These are phyloP conservation scores for Rhimphoctona megacephalus DNA, from an alignment of 2,888 invertebrate genomes.

Conservation along the genomic window DNA sequence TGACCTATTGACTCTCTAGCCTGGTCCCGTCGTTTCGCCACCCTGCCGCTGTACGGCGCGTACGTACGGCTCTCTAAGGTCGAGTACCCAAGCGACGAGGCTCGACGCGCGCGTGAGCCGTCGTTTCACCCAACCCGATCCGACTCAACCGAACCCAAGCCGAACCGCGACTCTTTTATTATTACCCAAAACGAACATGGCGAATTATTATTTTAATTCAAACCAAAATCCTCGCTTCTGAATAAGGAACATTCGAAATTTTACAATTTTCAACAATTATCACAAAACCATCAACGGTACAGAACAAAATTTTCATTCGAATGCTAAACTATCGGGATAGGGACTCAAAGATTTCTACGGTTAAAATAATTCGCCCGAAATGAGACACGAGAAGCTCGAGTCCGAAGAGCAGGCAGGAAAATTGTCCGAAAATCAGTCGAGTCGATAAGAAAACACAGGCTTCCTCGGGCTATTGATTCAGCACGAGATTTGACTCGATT, in stretches of 20 bases:
- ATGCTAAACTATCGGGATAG: too few species aligned
- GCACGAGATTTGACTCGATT: too few species aligned
- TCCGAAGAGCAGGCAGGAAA: too few species aligned
- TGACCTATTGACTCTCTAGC: constrained; percentile 82
- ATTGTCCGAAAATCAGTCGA: too few species aligned
- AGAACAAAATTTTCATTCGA: too few species aligned
- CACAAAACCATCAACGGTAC: neutral
- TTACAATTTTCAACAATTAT: neutral
- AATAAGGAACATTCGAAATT: neutral
- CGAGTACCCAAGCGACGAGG: constrained; percentile 70
- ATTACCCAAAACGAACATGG: neutral
- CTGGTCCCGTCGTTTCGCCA: constrained; percentile 74
- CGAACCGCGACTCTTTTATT: neutral
- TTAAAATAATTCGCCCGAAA: too few species aligned
- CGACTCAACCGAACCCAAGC: neutral
- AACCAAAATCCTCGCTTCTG: neutral
- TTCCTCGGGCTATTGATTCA: too few species aligned
- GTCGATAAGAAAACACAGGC: too few species aligned
- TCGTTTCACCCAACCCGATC: constrained; percentile 9
- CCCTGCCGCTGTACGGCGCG: constrained; percentile 74
- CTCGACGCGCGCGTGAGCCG: constrained; percentile 33
- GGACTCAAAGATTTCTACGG: too few species aligned
- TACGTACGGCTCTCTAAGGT: constrained; percentile 72
- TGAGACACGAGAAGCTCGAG: too few species aligned
- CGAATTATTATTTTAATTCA: neutral